A percentile compares a stretch with the other conserved stretches of the same genome.
These are phyloP conservation scores for Lydus trimaculatus DNA, from an alignment of 2,888 invertebrate species.

Conservation along the genomic window DNA sequence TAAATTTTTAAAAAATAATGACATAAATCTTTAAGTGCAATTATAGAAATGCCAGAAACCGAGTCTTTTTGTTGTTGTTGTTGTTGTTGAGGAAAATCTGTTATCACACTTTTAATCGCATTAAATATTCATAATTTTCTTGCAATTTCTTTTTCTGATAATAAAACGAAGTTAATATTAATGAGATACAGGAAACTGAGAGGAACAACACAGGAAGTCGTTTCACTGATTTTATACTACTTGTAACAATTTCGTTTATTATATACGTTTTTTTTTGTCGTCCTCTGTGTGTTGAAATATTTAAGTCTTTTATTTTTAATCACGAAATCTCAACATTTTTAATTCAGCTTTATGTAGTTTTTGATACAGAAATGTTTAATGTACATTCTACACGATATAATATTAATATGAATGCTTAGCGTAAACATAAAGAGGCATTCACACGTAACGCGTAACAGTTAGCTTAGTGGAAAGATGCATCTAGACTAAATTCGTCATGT, in stretches of 20 bases:
- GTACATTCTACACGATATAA: background rate
- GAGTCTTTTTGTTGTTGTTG: too few relatives aligned
- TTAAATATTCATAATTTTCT: background rate
- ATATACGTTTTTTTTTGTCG: background rate
- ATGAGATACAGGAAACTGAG: background rate
- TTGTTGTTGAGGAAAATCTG: too few relatives aligned
- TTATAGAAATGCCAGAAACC: too few relatives aligned
- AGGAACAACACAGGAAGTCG: background rate
- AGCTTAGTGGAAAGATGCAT: too few relatives aligned
- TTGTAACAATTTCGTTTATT: background rate
- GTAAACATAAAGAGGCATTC: background rate
- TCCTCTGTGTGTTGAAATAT: background rate
- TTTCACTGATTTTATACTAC: background rate
- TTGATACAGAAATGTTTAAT: background rate
- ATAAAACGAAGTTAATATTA: background rate
- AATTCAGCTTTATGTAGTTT: background rate
- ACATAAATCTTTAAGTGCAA: too few relatives aligned
- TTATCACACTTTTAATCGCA: background rate
- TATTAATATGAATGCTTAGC: background rate
- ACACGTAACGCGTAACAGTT: background rate
- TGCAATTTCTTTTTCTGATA: background rate
- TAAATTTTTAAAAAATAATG: too few relatives aligned
- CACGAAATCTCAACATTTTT: background rate
- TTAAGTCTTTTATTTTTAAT: background rate
- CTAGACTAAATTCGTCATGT: too few relatives aligned